Conservation (phyloP, 1,140 invertebrate species). For the Bombyx mandarina region DNA sequence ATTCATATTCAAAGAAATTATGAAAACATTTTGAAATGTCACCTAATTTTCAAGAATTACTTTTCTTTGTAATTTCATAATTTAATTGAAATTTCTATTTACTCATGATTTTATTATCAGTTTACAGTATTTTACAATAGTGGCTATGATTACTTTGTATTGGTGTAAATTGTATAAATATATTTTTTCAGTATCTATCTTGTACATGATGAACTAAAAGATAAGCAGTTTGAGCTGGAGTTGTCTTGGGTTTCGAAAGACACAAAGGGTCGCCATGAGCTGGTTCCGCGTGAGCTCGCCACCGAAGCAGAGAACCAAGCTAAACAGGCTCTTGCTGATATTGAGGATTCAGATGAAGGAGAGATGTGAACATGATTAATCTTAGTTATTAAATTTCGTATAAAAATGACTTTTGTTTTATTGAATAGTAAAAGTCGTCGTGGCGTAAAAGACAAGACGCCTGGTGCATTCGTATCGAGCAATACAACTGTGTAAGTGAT, state of each 20-base stretch:
- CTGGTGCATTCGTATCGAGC: too few relatives aligned
- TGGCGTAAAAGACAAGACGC: too few relatives aligned
- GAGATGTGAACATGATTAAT: constrained; percentile 63
- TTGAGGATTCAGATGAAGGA: constrained; percentile 66
- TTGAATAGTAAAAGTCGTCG: background rate
- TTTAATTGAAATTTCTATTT: too few relatives aligned
- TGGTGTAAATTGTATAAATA: constrained; percentile 8
- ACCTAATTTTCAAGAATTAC: too few relatives aligned
- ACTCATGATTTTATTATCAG: too few relatives aligned
- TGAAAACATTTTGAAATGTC: too few relatives aligned
- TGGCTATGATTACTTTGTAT: background rate
- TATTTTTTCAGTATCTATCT: constrained; percentile 86
- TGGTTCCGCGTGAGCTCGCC: constrained; percentile 74
- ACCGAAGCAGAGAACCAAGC: constrained; percentile 55
- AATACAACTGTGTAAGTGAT: too few relatives aligned
- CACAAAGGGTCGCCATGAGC: constrained; percentile 81
- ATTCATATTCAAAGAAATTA: too few relatives aligned
- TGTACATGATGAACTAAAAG: constrained; percentile 98
- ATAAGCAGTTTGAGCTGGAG: constrained; percentile 98
- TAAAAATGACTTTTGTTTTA: background rate
- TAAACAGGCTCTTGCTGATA: constrained; percentile 60
- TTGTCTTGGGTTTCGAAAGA: constrained; percentile 95
- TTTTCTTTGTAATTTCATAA: too few relatives aligned
- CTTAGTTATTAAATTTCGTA: constrained; percentile 21
- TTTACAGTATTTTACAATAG: too few relatives aligned